A percentile compares a stretch with the other conserved stretches of the same genome.
Conservation (phyloP, 2,113 vertebrate species). For the Trogon surrucura region DNA sequence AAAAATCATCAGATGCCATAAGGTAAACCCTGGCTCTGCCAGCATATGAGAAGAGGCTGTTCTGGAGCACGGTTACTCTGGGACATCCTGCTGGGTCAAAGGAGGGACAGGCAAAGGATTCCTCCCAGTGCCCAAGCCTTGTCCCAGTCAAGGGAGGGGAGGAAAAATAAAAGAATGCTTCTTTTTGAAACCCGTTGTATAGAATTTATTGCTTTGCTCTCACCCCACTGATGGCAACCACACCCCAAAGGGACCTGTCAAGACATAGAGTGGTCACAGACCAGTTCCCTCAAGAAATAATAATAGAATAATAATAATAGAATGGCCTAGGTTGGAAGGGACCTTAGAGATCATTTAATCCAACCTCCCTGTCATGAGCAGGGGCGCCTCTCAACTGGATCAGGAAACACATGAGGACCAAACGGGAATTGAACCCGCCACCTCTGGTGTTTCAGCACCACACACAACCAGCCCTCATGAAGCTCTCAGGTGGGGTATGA, state of each 20-base stretch:
- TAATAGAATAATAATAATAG: too few species aligned
- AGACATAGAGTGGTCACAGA: neutral
- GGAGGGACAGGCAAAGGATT: neutral
- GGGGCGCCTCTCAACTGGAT: too few species aligned
- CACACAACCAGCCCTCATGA: neutral
- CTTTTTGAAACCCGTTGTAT: neutral
- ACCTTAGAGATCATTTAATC: too few species aligned
- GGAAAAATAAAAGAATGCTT: neutral
- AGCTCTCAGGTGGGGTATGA: neutral
- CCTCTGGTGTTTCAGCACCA: too few species aligned
- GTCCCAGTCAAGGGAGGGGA: neutral
- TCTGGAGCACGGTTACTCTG: neutral
- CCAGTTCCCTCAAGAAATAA: neutral
- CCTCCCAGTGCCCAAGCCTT: neutral
- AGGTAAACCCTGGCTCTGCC: neutral
- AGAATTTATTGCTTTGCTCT: neutral
- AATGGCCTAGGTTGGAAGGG: too few species aligned
- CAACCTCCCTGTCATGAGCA: too few species aligned
- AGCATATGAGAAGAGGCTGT: rapidly evolving
- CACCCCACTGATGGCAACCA: neutral
- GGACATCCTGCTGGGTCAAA: neutral
- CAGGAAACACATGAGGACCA: too few species aligned
- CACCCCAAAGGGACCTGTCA: neutral
- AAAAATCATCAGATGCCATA: neutral
- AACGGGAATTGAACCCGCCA: too few species aligned